These are phyloP conservation scores for Aptenodytes patagonicus DNA, from an alignment of 2,113 vertebrate species.

Conservation along the genomic window DNA sequence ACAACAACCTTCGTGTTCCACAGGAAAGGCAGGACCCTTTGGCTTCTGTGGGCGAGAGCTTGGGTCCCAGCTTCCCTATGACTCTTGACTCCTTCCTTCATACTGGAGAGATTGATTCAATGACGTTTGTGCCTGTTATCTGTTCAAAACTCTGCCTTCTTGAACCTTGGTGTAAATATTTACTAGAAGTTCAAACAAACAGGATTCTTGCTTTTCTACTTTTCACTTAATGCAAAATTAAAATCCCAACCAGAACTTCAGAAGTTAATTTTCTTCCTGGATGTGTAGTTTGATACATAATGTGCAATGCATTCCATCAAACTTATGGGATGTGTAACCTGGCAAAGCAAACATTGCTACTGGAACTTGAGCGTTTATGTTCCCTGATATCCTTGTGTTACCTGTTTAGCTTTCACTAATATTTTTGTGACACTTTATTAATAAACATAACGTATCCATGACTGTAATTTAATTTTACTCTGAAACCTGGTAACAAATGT, in stretches of 20 bases:
- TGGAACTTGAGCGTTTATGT: constrained; percentile 15
- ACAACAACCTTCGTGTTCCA: neutral
- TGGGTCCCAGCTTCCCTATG: neutral
- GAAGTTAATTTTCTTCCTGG: constrained; percentile 25
- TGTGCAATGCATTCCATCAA: neutral
- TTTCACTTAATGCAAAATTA: neutral
- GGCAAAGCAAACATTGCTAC: constrained; percentile 19
- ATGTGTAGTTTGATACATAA: neutral
- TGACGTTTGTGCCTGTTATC: neutral
- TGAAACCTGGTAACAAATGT: constrained; percentile 21
- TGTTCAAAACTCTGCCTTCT: neutral
- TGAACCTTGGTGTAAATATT: neutral
- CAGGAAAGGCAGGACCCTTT: neutral
- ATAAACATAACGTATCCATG: neutral
- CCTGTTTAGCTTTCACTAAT: constrained; percentile 45
- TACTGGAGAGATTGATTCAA: neutral
- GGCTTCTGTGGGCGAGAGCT: neutral
- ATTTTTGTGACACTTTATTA: constrained; percentile 45
- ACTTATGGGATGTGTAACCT: neutral
- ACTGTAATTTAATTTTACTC: constrained; percentile 20
- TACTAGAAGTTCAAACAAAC: neutral
- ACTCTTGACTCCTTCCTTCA: neutral
- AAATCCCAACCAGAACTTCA: neutral
- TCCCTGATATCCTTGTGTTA: constrained; percentile 1
- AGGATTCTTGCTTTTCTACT: neutral